These are phyloP conservation scores for Pogonocherus hispidulus DNA, from an alignment of 2,888 invertebrate genomes.

Conservation along the genomic window DNA sequence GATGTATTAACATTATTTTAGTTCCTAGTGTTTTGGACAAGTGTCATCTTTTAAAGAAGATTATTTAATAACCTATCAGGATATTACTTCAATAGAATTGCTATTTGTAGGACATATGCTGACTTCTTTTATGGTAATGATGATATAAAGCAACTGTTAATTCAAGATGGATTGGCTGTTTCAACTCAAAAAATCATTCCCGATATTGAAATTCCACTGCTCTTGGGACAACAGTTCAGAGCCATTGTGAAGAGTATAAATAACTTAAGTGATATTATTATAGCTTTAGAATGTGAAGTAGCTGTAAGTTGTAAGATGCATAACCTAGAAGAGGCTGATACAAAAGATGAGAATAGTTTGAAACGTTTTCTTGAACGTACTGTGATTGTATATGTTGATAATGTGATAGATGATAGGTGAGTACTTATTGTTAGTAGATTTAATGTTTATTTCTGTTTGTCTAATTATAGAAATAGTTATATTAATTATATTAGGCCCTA, in stretches of 20 bases:
- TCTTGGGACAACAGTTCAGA: slow-evolving; percentile 68
- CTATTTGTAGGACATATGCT: slow-evolving; percentile 54
- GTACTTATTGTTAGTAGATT: slow-evolving; percentile 31
- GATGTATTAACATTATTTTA: no score
- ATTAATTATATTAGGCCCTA: no score
- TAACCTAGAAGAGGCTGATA: slow-evolving; percentile 68
- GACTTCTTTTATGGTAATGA: slow-evolving; percentile 54
- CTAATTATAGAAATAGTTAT: no score
- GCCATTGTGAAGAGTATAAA: slow-evolving; percentile 67
- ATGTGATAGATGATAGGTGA: slow-evolving; percentile 68
- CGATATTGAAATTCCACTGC: slow-evolving; percentile 64
- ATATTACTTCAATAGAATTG: no score
- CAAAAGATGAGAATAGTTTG: slow-evolving; percentile 70
- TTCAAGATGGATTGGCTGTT: slow-evolving; percentile 57
- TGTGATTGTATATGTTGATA: slow-evolving; percentile 69
- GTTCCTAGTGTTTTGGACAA: no score
- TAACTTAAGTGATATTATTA: slow-evolving; percentile 66
- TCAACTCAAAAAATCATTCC: slow-evolving; percentile 31
- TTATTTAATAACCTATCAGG: no score
- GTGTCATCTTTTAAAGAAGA: no score
- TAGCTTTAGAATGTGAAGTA: slow-evolving; percentile 68
- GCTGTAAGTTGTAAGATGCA: slow-evolving; percentile 70
- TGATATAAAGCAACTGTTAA: slow-evolving; percentile 55
- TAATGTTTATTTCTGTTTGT: no score
- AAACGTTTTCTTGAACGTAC: slow-evolving; percentile 70